Percentiles rank a stretch among this genome's conserved stretches.
phyloP scores from a whole-genome alignment of 2,888 invertebrate species.

The Dicycla oo region DNA sequence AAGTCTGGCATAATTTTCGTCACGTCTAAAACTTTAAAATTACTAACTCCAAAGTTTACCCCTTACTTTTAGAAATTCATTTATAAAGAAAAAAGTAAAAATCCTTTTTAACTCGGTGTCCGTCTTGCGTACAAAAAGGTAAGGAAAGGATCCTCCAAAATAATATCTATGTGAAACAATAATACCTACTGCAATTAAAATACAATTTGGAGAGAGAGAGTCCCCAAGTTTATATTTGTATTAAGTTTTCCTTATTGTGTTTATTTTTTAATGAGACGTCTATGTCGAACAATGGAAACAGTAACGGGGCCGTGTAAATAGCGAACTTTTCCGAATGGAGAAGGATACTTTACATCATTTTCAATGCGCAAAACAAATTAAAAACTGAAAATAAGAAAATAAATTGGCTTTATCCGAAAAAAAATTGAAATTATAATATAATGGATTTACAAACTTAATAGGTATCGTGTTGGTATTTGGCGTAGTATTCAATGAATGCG shows the following conservation, averaged over 20 bases:
- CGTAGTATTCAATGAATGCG: background rate
- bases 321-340: conserved; percentile 29
- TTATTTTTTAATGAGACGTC: conserved; percentile 55
- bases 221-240: conserved; percentile 25
- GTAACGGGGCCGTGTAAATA: conserved; percentile 39
- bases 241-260: conserved; percentile 40
- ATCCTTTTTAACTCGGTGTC: conserved; percentile 15
- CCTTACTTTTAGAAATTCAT: conserved; percentile 28
- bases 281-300: conserved; percentile 37
- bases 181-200: conserved; percentile 36
- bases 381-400: conserved; percentile 37
- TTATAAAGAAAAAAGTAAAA: conserved; percentile 29
- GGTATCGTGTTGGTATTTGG: conserved; percentile 15
- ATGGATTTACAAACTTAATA: conserved; percentile 19
- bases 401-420: conserved; percentile 30
- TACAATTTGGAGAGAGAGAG: conserved; percentile 26
- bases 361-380: conserved; percentile 46
- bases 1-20: conserved; percentile 30
- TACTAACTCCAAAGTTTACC: conserved; percentile 32
- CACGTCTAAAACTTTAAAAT: conserved; percentile 49
- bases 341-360: conserved; percentile 36
- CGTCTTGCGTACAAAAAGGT: conserved; percentile 15
- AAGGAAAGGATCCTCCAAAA: conserved; percentile 8
- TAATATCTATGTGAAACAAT: conserved; percentile 22
- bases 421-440: conserved; percentile 18